phyloP scores from a whole-genome alignment of 2,888 invertebrate species.

The Drosophila villosipedis region DNA sequence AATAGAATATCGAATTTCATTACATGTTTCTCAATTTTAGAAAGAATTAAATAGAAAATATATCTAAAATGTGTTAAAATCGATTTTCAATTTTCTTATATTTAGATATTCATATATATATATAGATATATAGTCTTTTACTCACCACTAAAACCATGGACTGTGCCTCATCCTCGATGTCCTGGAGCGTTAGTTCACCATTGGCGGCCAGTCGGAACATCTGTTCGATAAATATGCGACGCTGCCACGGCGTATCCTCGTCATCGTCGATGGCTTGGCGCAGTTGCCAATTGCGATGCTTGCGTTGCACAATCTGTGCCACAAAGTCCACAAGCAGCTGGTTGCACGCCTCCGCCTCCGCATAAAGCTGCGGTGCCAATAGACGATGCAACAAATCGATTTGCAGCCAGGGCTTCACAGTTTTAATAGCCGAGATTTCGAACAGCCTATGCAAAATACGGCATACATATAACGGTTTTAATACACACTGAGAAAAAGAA shows the following conservation, averaged over 20 bases:
- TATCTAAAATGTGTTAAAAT: neutral
- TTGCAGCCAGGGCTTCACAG: constrained; percentile 83
- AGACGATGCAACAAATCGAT: constrained; percentile 82
- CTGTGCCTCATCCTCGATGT: constrained; percentile 83
- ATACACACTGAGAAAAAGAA: constrained; percentile 1
- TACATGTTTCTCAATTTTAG: no score
- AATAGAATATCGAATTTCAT: neutral
- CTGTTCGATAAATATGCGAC: constrained; percentile 83
- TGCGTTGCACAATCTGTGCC: constrained; percentile 78
- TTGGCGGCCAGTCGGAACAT: constrained; percentile 83
- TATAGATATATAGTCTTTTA: constrained; percentile 1
- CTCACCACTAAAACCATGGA: constrained; percentile 84
- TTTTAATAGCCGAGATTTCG: constrained; percentile 82
- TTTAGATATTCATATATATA: neutral
- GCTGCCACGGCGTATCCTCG: constrained; percentile 56
- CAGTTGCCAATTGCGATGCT: constrained; percentile 80
- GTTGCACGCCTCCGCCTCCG: constrained; percentile 70
- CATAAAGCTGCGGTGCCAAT: constrained; percentile 73
- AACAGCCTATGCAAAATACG: constrained; percentile 60
- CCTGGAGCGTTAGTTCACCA: constrained; percentile 81
- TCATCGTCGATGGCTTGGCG: constrained; percentile 33
- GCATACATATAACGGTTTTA: neutral
- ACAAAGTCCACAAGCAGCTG: constrained; percentile 82
- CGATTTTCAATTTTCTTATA: neutral
- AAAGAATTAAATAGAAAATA: neutral